These are phyloP conservation scores for Gobionotothen gibberifrons DNA, from an alignment of 2,797 vertebrate genomes.

Conservation along the genomic window DNA sequence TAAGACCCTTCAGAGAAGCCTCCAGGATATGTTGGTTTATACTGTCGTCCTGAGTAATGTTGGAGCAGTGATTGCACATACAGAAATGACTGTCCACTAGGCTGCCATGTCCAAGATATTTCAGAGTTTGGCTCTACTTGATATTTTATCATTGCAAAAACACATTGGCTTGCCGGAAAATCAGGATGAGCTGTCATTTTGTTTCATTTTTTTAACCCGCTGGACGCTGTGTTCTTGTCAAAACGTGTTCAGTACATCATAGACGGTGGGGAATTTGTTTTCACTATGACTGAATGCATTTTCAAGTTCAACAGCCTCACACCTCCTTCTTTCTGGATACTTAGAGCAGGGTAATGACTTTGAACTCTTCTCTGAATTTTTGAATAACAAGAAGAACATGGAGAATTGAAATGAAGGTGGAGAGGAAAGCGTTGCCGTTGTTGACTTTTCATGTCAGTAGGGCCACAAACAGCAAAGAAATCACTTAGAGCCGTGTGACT, in stretches of 20 bases:
- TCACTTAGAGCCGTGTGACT: slow-evolving; percentile 23
- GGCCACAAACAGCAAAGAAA: slow-evolving; percentile 35
- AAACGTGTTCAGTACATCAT: background rate
- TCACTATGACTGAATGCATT: background rate
- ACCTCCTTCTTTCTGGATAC: slow-evolving; percentile 59
- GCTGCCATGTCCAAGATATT: background rate
- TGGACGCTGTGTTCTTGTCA: background rate
- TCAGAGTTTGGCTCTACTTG: slow-evolving; percentile 8
- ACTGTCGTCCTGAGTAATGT: slow-evolving; percentile 1
- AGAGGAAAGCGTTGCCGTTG: slow-evolving; percentile 30
- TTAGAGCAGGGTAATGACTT: slow-evolving; percentile 63
- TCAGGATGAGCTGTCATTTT: background rate
- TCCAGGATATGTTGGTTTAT: slow-evolving; percentile 3
- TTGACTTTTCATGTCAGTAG: slow-evolving; percentile 47
- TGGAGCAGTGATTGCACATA: background rate
- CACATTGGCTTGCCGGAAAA: background rate
- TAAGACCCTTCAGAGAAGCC: slow-evolving; percentile 29
- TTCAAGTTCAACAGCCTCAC: background rate
- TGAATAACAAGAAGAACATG: slow-evolving; percentile 43
- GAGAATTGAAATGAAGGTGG: slow-evolving; percentile 30
- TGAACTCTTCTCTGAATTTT: slow-evolving; percentile 31
- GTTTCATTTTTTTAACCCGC: slow-evolving; percentile 1
- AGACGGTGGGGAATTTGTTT: background rate
- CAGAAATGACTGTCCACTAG: background rate
- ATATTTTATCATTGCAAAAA: slow-evolving; percentile 17